phyloP scores from a whole-genome alignment of 2,797 vertebrate species.

The Chrysocyon brachyurus region DNA sequence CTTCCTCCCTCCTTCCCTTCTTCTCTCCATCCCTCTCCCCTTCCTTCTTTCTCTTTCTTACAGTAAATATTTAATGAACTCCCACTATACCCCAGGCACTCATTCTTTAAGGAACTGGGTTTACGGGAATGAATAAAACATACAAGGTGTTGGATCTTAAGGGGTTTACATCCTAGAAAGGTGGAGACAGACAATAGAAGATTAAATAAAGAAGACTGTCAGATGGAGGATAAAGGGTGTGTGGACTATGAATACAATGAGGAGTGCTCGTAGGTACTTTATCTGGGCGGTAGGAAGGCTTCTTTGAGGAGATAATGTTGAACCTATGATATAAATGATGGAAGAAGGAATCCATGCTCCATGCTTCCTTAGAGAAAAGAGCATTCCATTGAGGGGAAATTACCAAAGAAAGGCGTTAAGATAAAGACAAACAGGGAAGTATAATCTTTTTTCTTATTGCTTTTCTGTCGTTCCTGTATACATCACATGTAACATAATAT shows the following conservation, averaged over 20 bases:
- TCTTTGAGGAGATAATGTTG: not conserved
- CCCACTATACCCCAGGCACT: not conserved
- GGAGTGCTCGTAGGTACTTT: not conserved
- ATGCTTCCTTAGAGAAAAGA: not conserved
- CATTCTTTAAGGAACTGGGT: not conserved
- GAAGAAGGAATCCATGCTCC: not conserved
- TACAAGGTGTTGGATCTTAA: not conserved
- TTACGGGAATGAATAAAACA: not conserved
- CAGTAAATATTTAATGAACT: conserved; percentile 33
- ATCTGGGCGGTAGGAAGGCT: not conserved
- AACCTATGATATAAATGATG: not conserved
- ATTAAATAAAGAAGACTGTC: conserved; percentile 6
- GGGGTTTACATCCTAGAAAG: not conserved
- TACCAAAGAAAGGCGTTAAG: not conserved
- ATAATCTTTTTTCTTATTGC: not conserved
- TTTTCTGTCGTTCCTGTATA: not conserved
- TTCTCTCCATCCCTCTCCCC: not conserved
- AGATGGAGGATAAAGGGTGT: not conserved
- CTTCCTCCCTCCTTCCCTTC: not conserved
- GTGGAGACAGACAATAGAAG: conserved; percentile 15
- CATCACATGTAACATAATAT: not conserved
- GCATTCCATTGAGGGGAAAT: not conserved
- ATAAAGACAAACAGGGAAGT: not conserved
- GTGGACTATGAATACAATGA: not conserved
- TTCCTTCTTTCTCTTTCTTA: not conserved